Evolutionary conservation across 1,140 invertebrate species (phyloP).

Genomic region (Himalopsyche phryganea): DNA sequence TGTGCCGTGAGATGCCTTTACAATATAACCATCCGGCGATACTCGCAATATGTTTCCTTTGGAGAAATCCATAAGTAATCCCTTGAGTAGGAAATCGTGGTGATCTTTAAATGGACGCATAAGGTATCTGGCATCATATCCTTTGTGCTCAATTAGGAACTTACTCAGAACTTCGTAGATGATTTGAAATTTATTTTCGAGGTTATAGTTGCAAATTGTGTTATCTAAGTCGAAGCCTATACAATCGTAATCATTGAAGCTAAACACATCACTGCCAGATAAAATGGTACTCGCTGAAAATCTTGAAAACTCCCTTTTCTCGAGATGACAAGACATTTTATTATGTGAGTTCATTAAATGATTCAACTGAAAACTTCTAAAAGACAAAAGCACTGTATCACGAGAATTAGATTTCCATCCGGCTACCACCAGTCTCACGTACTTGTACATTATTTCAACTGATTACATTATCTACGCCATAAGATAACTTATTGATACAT

Average conservation of each 20-base stretch:
- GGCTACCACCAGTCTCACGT: neutral
- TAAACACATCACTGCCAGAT: conserved; percentile 41
- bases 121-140: conserved; percentile 56
- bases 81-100: conserved; percentile 68
- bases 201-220: conserved; percentile 66
- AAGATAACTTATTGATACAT: neutral
- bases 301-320: conserved; percentile 29
- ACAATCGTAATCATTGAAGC: conserved; percentile 67
- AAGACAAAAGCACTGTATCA: neutral
- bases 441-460: neutral
- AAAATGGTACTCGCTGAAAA: conserved; percentile 42
- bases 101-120: conserved; percentile 54
- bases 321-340: neutral
- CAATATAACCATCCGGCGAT: conserved; percentile 58
- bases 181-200: conserved; percentile 59
- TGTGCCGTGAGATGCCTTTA: conserved; percentile 69
- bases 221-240: conserved; percentile 81
- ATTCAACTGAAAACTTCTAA: neutral
- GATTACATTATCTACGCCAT: neutral
- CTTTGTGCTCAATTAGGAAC: conserved; percentile 61
- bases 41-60: conserved; percentile 71
- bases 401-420: neutral
- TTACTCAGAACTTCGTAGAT: conserved; percentile 62
- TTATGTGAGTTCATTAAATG: neutral
- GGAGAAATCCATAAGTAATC: conserved; percentile 70